phyloP scores from a whole-genome alignment of 2,797 vertebrate species.

The Phylloscopus collybita region DNA sequence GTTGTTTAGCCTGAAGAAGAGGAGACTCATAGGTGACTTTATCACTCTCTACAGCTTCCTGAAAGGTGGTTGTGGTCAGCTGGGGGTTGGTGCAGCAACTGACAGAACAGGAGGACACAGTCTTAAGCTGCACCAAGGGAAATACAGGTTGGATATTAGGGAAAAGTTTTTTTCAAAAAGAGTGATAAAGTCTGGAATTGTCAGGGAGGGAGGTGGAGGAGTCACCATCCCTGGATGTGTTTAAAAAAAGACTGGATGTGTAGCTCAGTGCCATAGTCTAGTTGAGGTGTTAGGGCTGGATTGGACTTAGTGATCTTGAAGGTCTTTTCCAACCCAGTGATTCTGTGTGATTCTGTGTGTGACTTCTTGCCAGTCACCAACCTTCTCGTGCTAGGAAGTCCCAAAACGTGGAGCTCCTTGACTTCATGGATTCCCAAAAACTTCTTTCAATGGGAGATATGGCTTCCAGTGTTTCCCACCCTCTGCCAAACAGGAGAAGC shows the following conservation, averaged over 20 bases:
- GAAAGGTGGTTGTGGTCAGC: not conserved
- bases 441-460: not conserved
- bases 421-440: not conserved
- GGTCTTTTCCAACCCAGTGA: not conserved
- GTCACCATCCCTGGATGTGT: not conserved
- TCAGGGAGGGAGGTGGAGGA: not conserved
- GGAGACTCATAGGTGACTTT: not conserved
- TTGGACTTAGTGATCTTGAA: not conserved
- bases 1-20: not conserved
- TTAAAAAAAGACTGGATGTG: not conserved
- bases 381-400: fast-evolving
- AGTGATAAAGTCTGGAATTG: not conserved
- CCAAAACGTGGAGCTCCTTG: not conserved
- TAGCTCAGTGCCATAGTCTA: not conserved
- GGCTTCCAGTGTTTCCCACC: not conserved
- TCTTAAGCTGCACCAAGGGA: not conserved
- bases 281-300: not conserved
- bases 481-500: not conserved
- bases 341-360: not conserved
- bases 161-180: not conserved
- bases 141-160: not conserved
- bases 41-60: not conserved
- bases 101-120: not conserved
- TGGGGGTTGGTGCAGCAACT: not conserved
- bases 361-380: not conserved